Base-by-base conservation (phyloP, 2,888 invertebrate species). In the Rhynchonema sp. region DNA sequence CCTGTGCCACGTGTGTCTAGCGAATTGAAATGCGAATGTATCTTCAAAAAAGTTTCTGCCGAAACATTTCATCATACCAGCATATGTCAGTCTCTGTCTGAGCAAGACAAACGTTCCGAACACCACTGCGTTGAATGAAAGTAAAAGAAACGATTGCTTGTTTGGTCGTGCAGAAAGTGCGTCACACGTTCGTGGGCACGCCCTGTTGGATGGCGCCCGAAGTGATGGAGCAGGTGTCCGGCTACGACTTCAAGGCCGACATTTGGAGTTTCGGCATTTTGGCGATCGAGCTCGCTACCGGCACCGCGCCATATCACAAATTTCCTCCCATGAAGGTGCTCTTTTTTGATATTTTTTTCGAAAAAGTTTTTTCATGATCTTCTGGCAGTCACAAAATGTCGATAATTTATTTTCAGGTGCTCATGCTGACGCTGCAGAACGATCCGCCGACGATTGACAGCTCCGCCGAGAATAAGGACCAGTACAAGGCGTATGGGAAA, bases 181-280 rank as follows among this genome's bases (percentile, higher is more conserved):
- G 96, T 52, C 92, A 96, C 74, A 94, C 94, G 0, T 98, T 98
- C 76, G 96, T 98, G 1, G 98, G 98, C 20, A 96, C 96, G 0
- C 94, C 94, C 0, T 96, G 94, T 73, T 98, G 94, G 94, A 94
- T 94, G 92, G 94, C 96, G 1, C 96, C 96, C 1, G 96, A 98
- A 79, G 96, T 98, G 65, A 96, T 96, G 94, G 89, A 91, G 77
- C 90, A 90, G 80, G 77, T 78, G 27, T 73, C 74, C 72, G 96
- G 96, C 1, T 98, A 96, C 72, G 94, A 96, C 76, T 96, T 90
- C 76, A 96, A 96, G 78, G 96, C 94, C 1, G 87, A 87, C 70
- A 87, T 87, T 66, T 86, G 90, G 90, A 83, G 87, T 68, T 83
- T 92, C 72, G 91, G 91, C 28, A 92, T 92, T 65, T 92, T 96